Conservation (phyloP, 2,113 vertebrate species). For the Neolamprologus devosi region DNA sequence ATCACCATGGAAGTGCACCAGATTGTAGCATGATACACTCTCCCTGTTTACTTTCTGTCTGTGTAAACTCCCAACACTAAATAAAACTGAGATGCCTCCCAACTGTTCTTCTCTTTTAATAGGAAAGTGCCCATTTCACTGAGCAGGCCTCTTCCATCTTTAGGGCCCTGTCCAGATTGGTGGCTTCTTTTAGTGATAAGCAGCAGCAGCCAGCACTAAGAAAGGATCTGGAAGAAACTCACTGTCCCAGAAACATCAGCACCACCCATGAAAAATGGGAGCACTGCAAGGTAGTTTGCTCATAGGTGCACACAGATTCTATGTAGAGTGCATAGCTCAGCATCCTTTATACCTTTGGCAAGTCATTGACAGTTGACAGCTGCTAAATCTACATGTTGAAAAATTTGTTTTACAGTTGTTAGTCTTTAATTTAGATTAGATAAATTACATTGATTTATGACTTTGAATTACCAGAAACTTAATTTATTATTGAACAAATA, state of each 20-base stretch:
- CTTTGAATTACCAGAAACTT: not conserved
- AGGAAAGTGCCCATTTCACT: conserved; percentile 83
- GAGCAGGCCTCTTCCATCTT: conserved; percentile 74
- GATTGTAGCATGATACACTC: not conserved
- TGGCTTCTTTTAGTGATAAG: conserved; percentile 71
- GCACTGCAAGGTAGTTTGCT: conserved; percentile 29
- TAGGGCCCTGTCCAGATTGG: conserved; percentile 73
- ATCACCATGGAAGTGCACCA: not conserved
- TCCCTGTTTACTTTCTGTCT: not conserved
- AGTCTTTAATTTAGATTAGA: not conserved
- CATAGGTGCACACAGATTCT: conserved; percentile 1
- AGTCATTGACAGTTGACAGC: not conserved
- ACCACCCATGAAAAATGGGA: conserved; percentile 1
- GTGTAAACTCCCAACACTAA: not conserved
- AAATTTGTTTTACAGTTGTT: not conserved
- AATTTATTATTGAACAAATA: not conserved
- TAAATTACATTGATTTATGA: not conserved
- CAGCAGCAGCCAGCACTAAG: conserved; percentile 56
- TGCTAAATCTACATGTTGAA: not conserved
- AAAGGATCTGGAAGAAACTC: conserved; percentile 61
- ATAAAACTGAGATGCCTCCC: not conserved
- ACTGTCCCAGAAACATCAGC: conserved; percentile 53
- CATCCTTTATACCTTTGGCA: not conserved
- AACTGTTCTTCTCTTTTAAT: not conserved
- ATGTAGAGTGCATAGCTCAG: not conserved